A percentile compares a stretch with the other conserved stretches of the same genome.
These are phyloP conservation scores for Catocala nupta DNA, from an alignment of 2,888 invertebrate species.

Conservation along the genomic window DNA sequence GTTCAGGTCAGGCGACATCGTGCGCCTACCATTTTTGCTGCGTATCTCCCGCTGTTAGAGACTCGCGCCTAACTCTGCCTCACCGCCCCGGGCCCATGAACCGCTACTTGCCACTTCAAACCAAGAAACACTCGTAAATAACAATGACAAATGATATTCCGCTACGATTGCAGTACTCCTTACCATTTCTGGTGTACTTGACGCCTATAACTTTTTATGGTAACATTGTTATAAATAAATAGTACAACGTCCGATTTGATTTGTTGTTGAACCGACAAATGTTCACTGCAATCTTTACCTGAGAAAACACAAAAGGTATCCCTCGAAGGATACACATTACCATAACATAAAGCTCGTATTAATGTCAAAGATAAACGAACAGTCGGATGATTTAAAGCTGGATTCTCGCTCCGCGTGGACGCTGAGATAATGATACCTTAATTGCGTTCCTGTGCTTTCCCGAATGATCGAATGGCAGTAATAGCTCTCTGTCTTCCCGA, in stretches of 20 bases:
- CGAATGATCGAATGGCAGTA: conserved; percentile 78
- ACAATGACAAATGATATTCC: conserved; percentile 75
- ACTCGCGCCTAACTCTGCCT: conserved; percentile 56
- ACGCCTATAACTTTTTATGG: conserved; percentile 68
- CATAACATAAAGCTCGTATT: conserved; percentile 59
- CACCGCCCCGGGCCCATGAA: conserved; percentile 45
- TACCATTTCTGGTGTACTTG: conserved; percentile 60
- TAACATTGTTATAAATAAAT: conserved; percentile 59
- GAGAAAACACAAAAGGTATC: conserved; percentile 25
- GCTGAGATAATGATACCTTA: conserved; percentile 75
- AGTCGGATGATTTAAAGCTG: conserved; percentile 69
- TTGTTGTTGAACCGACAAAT: conserved; percentile 23
- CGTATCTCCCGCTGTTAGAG: conserved; percentile 68
- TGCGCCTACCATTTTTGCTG: conserved; percentile 75
- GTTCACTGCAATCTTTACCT: conserved; percentile 19
- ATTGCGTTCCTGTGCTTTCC: conserved; percentile 74
- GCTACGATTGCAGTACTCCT: conserved; percentile 51
- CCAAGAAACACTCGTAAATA: conserved; percentile 69
- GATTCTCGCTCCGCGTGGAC: conserved; percentile 57
- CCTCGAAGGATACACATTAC: conserved; percentile 46
- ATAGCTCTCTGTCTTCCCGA: conserved; percentile 76
- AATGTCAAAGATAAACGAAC: conserved; percentile 64
- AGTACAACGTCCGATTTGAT: conserved; percentile 27
- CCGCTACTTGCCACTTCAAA: conserved; percentile 61
- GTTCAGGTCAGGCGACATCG: conserved; percentile 72